Percentiles rank a stretch among this genome's conserved stretches.
These are phyloP conservation scores for Enteromius treurensis DNA, from an alignment of 2,797 vertebrate genomes.

Conservation along the genomic window DNA sequence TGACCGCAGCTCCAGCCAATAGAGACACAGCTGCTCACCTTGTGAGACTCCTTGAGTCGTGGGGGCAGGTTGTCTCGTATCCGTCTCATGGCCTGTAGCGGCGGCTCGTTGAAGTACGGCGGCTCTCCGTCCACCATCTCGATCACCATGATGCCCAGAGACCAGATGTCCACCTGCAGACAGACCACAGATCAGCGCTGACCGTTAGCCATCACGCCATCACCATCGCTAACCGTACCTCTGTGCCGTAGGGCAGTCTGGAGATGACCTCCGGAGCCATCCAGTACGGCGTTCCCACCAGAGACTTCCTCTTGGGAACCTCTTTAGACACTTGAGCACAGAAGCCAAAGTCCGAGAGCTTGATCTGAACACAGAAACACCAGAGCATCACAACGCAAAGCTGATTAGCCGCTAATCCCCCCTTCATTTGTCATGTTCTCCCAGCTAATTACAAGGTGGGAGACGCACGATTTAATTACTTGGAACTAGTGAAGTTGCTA, in stretches of 20 bases:
- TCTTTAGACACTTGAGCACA: conserved; percentile 99
- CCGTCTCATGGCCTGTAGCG: conserved; percentile 97
- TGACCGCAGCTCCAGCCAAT: neutral
- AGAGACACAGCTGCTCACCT: conserved; percentile 74
- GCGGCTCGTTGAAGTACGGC: conserved; percentile 97
- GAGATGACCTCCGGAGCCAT: conserved; percentile 99
- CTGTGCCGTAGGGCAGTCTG: conserved; percentile 93
- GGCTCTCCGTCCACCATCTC: conserved; percentile 99
- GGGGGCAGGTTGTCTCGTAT: conserved; percentile 97
- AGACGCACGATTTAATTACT: conserved; percentile 75
- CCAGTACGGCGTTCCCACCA: conserved; percentile 96
- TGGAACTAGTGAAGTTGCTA: conserved; percentile 61
- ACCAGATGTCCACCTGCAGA: conserved; percentile 97
- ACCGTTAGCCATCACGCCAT: neutral
- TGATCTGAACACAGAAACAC: conserved; percentile 82
- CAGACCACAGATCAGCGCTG: conserved; percentile 2
- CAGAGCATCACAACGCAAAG: conserved; percentile 1
- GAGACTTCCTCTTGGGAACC: conserved; percentile 94
- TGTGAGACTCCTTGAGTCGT: conserved; percentile 92
- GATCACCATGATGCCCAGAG: conserved; percentile 98
- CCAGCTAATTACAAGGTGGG: conserved; percentile 70
- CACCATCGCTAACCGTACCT: conserved; percentile 73
- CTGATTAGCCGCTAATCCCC: conserved; percentile 70
- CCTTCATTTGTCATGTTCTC: conserved; percentile 72
- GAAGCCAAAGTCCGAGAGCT: conserved; percentile 97